Conservation (phyloP, 1,140 invertebrate genomes). For the Eriosoma lanigerum region DNA sequence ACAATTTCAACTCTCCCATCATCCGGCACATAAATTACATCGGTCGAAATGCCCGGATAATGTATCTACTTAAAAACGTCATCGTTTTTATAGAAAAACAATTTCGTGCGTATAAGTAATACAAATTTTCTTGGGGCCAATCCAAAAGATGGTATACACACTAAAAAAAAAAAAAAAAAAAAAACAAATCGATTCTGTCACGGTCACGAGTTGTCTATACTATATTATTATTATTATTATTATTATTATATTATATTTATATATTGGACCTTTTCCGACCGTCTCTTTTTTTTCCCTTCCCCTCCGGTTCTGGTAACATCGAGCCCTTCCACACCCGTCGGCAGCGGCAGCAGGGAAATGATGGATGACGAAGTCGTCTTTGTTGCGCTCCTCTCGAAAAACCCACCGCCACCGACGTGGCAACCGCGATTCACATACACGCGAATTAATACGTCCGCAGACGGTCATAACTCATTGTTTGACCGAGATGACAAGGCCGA, state of each 20-base stretch:
- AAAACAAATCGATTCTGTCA: slow-evolving; percentile 29
- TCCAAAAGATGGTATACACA: slow-evolving; percentile 3
- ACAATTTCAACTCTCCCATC: neutral
- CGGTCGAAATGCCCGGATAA: neutral
- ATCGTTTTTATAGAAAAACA: neutral
- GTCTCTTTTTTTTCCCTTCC: neutral
- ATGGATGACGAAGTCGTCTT: slow-evolving; percentile 42
- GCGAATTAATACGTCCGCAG: slow-evolving; percentile 35
- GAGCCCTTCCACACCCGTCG: slow-evolving; percentile 9
- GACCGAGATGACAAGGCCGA: slow-evolving; percentile 31
- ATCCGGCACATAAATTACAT: neutral
- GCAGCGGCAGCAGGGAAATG: slow-evolving; percentile 45
- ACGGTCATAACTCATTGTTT: slow-evolving; percentile 49
- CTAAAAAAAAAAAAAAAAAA: too few relatives aligned
- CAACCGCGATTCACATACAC: neutral
- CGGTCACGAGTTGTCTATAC: slow-evolving; percentile 5
- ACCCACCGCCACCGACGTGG: slow-evolving; percentile 1
- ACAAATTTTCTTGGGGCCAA: neutral
- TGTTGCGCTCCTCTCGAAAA: slow-evolving; percentile 20
- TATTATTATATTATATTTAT: neutral
- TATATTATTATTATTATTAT: neutral
- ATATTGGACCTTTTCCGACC: neutral
- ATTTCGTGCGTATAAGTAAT: neutral
- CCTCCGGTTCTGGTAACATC: neutral
- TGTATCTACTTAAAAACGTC: neutral